Conservation (phyloP, 2,797 vertebrate species). For the Podarcis siculus region DNA sequence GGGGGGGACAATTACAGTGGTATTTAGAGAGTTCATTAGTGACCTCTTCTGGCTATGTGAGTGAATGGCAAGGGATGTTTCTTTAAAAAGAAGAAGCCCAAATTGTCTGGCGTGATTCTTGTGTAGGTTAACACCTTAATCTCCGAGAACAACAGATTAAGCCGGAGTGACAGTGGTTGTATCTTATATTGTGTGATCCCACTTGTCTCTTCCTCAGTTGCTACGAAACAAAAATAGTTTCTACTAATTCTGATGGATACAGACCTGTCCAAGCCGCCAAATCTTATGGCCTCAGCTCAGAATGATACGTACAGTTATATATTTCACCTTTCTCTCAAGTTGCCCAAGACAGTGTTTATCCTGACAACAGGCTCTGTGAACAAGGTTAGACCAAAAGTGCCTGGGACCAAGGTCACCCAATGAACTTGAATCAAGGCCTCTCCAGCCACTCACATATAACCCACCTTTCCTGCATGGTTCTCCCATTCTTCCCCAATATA, state of each 20-base stretch:
- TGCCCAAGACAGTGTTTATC: neutral
- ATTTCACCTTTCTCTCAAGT: neutral
- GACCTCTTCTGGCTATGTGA: slow-evolving; percentile 73
- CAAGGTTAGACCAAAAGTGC: too few relatives aligned
- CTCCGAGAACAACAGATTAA: neutral
- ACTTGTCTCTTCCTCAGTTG: neutral
- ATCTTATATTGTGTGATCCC: neutral
- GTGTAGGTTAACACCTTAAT: neutral
- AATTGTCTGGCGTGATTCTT: neutral
- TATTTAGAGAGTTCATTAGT: slow-evolving; percentile 45
- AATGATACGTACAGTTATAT: neutral
- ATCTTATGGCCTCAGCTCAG: too few relatives aligned
- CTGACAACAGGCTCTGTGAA: too few relatives aligned
- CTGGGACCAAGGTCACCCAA: too few relatives aligned
- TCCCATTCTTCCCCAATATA: too few relatives aligned
- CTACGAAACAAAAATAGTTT: neutral
- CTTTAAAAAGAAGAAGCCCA: neutral
- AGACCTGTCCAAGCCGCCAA: neutral
- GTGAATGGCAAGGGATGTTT: slow-evolving; percentile 27
- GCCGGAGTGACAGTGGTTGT: too few relatives aligned
- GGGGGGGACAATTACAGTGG: neutral
- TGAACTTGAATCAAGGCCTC: too few relatives aligned
- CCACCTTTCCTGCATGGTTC: too few relatives aligned
- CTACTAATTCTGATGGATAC: neutral
- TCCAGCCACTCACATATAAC: too few relatives aligned